Evolutionary conservation across 2,888 invertebrate species (phyloP).

Genomic region (Ashinkailepas kermadecensis): DNA sequence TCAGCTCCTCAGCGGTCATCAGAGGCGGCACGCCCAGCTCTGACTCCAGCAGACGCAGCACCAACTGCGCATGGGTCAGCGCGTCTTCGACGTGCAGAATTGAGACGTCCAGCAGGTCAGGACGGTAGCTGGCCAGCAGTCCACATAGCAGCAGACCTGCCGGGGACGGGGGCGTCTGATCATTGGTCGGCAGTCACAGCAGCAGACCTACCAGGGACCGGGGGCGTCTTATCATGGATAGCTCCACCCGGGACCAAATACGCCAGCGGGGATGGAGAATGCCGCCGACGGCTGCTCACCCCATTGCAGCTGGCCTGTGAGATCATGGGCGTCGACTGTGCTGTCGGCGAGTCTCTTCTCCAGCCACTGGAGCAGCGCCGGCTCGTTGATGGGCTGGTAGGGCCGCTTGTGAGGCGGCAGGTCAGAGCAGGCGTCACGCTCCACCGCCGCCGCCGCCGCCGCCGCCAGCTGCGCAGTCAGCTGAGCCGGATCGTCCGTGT

Average conservation of each 20-base stretch:
- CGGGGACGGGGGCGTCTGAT: no score
- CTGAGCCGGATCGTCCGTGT: constrained; percentile 56
- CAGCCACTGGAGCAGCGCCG: constrained; percentile 61
- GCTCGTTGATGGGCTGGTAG: background rate
- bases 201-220: no score
- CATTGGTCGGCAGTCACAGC: no score
- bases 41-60: constrained; percentile 74
- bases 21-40: constrained; percentile 60
- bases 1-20: constrained; percentile 64
- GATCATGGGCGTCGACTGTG: constrained; percentile 53
- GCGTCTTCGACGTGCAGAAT: constrained; percentile 49
- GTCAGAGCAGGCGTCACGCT: constrained; percentile 59
- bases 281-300: constrained; percentile 33
- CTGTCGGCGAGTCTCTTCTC: constrained; percentile 60
- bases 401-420: background rate
- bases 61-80: constrained; percentile 62
- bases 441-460: constrained; percentile 1
- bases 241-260: no score
- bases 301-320: constrained; percentile 61
- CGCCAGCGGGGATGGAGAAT: no score
- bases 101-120: constrained; percentile 66
- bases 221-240: no score
- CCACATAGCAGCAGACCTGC: constrained; percentile 52
- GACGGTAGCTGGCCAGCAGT: constrained; percentile 76
- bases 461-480: constrained; percentile 47